Evolutionary conservation across 2,888 invertebrate genomes (phyloP).

Genomic region (Eupithecia dodoneata): DNA sequence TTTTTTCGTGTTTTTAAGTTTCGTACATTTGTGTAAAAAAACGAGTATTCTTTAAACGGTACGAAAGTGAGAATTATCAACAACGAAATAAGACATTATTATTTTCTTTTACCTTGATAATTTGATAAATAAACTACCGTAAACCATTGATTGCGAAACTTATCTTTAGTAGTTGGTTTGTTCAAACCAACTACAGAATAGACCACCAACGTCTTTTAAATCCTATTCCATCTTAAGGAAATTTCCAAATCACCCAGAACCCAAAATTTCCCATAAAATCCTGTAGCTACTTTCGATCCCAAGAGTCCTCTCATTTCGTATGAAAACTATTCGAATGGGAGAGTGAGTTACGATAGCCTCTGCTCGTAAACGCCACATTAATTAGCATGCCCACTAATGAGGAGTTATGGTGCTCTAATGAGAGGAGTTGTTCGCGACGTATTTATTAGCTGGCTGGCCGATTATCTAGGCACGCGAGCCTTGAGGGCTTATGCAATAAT

Average conservation of each 20-base stretch:
- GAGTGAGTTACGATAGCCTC: conserved; percentile 58
- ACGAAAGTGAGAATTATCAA: neutral
- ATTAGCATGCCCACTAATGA: conserved; percentile 83
- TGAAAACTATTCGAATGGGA: conserved; percentile 14
- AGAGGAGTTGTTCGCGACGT: conserved; percentile 64
- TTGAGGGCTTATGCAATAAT: conserved; percentile 18
- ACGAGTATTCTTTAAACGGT: neutral
- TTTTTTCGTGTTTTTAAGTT: neutral
- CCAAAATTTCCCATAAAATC: neutral
- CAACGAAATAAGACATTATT: neutral
- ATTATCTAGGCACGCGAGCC: conserved; percentile 46
- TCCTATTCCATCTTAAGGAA: neutral
- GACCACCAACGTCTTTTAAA: neutral
- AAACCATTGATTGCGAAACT: too few species aligned
- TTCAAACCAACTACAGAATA: neutral
- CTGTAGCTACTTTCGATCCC: neutral
- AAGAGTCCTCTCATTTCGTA: neutral
- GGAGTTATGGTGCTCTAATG: conserved; percentile 83
- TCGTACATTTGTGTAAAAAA: neutral
- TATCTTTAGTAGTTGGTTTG: too few species aligned
- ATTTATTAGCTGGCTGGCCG: conserved; percentile 49
- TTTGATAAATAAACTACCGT: neutral
- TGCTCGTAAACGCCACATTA: conserved; percentile 81
- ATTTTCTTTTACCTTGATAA: neutral
- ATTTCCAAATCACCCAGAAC: neutral